Evolutionary conservation across 2,113 vertebrate species (phyloP).

Genomic region (Rhinoptilus africanus): DNA sequence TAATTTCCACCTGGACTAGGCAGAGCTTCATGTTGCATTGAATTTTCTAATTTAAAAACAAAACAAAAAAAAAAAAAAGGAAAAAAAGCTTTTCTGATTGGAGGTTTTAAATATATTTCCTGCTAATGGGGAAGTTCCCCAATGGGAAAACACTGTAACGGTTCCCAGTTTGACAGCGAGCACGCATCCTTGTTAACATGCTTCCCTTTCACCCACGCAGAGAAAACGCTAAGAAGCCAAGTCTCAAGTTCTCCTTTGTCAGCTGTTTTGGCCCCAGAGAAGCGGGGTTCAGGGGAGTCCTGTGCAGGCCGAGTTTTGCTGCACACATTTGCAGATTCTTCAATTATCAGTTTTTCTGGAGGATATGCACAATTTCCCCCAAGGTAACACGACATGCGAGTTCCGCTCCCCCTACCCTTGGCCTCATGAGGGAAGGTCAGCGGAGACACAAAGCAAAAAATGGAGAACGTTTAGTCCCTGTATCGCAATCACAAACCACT

Average conservation of each 20-base stretch:
- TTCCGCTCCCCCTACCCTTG: not conserved
- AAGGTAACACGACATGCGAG: not conserved
- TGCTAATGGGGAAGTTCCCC: not conserved
- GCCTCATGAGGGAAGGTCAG: not conserved
- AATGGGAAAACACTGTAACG: not conserved
- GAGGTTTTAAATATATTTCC: not conserved
- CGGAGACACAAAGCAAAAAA: not conserved
- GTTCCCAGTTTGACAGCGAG: not conserved
- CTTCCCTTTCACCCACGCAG: not conserved
- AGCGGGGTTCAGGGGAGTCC: not conserved
- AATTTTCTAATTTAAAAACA: not conserved
- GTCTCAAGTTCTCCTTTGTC: not conserved
- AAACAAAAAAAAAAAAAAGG: not conserved
- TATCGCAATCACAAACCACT: not conserved
- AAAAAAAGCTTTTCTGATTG: not conserved
- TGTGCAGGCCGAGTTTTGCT: not conserved
- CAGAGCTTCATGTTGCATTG: not conserved
- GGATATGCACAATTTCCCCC: slow-evolving; percentile 6
- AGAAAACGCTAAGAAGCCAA: not conserved
- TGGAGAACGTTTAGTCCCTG: not conserved
- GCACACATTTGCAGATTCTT: not conserved
- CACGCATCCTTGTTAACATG: not conserved
- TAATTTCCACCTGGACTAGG: not conserved
- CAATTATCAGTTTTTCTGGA: not conserved
- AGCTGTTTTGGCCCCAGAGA: not conserved